Evolutionary conservation across 1,140 invertebrate genomes (phyloP).

Genomic region (Steinernema khuongi): DNA sequence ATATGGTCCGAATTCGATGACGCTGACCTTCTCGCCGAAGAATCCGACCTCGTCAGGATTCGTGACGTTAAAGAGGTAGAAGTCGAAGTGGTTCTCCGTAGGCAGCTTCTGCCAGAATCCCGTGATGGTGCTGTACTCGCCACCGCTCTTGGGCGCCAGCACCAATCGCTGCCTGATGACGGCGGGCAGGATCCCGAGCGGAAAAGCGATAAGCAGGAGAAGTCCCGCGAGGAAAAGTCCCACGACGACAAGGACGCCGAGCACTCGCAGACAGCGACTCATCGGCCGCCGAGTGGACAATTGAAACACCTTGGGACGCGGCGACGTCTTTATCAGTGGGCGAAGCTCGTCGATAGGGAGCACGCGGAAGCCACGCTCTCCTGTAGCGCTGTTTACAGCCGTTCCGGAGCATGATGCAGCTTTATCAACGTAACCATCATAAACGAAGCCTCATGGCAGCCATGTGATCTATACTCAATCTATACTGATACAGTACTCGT

Average conservation of each 20-base stretch:
- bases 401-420: no score
- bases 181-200: slow-evolving; percentile 27
- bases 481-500: no score
- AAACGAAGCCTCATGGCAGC: no score
- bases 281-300: slow-evolving; percentile 2
- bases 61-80: slow-evolving; percentile 38
- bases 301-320: neutral
- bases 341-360: neutral
- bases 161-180: slow-evolving; percentile 4
- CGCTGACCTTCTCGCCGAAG: slow-evolving; percentile 21
- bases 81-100: slow-evolving; percentile 9
- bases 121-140: neutral
- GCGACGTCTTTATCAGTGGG: neutral
- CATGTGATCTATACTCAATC: no score
- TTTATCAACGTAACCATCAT: no score
- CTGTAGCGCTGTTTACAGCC: no score
- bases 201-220: slow-evolving; percentile 28
- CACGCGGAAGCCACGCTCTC: no score
- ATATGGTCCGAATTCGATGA: slow-evolving; percentile 34
- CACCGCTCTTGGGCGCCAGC: neutral
- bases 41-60: slow-evolving; percentile 36
- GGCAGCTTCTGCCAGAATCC: neutral
- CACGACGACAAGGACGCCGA: slow-evolving; percentile 3
- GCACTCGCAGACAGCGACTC: slow-evolving; percentile 18
- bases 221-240: slow-evolving; percentile 23